phyloP scores from a whole-genome alignment of 2,113 vertebrate genomes.

The Triplophysa rosa region DNA sequence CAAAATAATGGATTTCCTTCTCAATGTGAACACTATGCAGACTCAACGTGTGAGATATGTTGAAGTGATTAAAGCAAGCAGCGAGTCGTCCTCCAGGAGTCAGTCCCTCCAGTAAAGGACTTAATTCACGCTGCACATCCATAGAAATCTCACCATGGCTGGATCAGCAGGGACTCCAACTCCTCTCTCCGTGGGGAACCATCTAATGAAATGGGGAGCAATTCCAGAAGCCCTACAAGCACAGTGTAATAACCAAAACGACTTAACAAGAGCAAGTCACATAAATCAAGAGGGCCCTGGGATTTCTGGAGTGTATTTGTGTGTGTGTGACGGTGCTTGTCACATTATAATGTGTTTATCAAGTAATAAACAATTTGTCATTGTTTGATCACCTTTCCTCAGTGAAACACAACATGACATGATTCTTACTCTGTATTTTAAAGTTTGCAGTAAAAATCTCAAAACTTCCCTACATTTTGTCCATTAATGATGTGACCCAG shows the following conservation, averaged over 20 bases:
- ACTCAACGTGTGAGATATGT: slow-evolving; percentile 18
- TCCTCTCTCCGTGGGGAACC: slow-evolving; percentile 34
- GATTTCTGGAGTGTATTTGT: slow-evolving; percentile 22
- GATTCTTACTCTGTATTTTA: too few relatives aligned
- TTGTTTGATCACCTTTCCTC: background rate
- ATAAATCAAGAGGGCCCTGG: slow-evolving; percentile 40
- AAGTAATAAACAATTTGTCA: background rate
- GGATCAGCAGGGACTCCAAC: slow-evolving; percentile 18
- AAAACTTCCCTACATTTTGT: too few relatives aligned
- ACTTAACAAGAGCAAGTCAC: slow-evolving; percentile 40
- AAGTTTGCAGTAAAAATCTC: too few relatives aligned
- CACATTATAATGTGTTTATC: background rate
- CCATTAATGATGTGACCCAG: too few relatives aligned
- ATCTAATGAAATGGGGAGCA: slow-evolving; percentile 42
- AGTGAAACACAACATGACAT: background rate
- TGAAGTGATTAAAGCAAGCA: slow-evolving; percentile 37
- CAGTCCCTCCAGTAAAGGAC: slow-evolving; percentile 1
- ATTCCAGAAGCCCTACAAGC: slow-evolving; percentile 37
- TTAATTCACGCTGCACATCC: background rate
- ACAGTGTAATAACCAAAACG: slow-evolving; percentile 50
- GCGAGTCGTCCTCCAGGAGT: slow-evolving; percentile 5
- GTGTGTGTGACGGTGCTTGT: background rate
- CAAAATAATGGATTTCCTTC: slow-evolving; percentile 16
- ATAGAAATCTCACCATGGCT: background rate
- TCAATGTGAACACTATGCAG: background rate